These are phyloP conservation scores for Nestor notabilis DNA, from an alignment of 2,113 vertebrate genomes.

Conservation along the genomic window DNA sequence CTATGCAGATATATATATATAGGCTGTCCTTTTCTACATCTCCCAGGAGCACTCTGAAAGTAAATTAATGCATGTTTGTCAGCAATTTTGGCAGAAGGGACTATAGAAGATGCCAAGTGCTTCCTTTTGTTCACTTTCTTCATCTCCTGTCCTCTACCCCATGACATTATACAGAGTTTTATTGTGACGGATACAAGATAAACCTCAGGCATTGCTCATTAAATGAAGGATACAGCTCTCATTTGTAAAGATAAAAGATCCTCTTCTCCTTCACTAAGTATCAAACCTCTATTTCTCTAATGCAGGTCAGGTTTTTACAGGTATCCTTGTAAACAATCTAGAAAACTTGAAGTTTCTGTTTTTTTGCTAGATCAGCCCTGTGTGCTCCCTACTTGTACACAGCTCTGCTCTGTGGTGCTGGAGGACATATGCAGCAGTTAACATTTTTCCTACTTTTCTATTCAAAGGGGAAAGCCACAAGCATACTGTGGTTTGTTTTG, in stretches of 20 bases:
- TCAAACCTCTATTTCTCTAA: neutral
- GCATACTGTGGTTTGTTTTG: neutral
- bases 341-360: neutral
- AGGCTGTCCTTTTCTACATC: neutral
- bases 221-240: neutral
- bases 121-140: neutral
- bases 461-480: neutral
- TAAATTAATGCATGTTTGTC: neutral
- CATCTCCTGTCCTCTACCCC: neutral
- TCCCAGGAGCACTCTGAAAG: neutral
- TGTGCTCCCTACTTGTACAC: neutral
- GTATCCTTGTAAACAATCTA: neutral
- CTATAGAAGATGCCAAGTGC: neutral
- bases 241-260: neutral
- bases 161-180: neutral
- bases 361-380: neutral
- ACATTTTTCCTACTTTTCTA: neutral
- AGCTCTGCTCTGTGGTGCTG: neutral
- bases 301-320: neutral
- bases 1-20: neutral
- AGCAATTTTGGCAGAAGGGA: neutral
- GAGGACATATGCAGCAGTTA: neutral
- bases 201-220: neutral
- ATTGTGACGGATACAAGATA: neutral
- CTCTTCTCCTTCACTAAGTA: neutral